Conservation (phyloP, 2,797 vertebrate species). For the Enteromius radiatus region DNA sequence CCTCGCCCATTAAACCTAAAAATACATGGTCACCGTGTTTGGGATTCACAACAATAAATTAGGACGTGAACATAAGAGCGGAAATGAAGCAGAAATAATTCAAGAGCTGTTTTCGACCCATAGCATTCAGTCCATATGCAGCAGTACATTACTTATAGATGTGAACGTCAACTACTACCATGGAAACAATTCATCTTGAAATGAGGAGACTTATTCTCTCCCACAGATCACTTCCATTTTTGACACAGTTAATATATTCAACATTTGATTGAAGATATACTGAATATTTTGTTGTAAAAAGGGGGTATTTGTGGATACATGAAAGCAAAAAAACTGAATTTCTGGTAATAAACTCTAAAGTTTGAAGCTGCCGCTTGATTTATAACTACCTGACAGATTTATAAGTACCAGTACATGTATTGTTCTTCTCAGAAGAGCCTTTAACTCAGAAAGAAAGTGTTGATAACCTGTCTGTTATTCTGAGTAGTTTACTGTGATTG, state of each 20-base stretch:
- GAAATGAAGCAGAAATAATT: slow-evolving; percentile 10
- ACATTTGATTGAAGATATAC: neutral
- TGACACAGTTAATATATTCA: neutral
- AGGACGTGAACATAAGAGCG: neutral
- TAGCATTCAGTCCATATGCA: neutral
- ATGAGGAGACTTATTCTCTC: neutral
- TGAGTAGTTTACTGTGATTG: neutral
- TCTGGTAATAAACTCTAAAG: neutral
- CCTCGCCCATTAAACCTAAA: neutral
- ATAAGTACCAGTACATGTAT: neutral
- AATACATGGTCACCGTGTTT: neutral
- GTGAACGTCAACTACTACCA: neutral
- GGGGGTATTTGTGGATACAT: neutral
- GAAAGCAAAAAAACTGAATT: neutral
- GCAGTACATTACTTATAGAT: neutral
- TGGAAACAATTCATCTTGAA: neutral
- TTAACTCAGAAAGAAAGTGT: neutral
- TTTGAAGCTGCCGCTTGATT: neutral
- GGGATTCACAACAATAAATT: neutral
- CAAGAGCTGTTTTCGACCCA: neutral
- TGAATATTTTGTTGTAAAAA: too few species aligned
- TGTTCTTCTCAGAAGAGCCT: neutral
- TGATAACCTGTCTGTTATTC: neutral
- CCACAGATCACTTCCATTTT: neutral
- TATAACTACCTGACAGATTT: neutral